Conservation (phyloP, 2,888 invertebrate genomes). For the Ennomos quercinarius region DNA sequence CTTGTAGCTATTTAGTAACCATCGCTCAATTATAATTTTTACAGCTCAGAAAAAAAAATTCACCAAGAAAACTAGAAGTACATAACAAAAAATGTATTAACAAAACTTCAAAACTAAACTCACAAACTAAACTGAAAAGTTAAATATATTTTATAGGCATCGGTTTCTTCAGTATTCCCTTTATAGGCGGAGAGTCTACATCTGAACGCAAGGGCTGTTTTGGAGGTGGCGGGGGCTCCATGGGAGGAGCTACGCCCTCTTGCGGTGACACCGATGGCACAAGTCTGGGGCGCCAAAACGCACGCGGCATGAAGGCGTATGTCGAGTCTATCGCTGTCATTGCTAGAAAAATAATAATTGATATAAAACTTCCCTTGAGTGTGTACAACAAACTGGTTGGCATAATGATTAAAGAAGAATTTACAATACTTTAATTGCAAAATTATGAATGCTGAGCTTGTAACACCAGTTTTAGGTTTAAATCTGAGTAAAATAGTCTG, state of each 20-base stretch:
- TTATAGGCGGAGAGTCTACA: conserved; percentile 53
- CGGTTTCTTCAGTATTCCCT: conserved; percentile 78
- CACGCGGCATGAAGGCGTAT: conserved; percentile 69
- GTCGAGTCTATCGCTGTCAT: conserved; percentile 70
- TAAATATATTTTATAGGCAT: conserved; percentile 81
- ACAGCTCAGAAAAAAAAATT: no score
- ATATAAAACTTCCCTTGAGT: background rate
- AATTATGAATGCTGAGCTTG: no score
- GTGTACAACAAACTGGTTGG: no score
- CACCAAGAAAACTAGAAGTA: no score
- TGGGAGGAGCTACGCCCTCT: conserved; percentile 51
- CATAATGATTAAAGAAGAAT: no score
- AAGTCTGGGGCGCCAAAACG: conserved; percentile 56
- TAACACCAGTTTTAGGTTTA: no score
- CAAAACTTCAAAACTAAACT: no score
- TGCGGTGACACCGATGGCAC: conserved; percentile 45
- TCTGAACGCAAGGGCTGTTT: conserved; percentile 51
- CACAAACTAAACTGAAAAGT: conserved; percentile 6
- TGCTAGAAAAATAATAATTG: conserved; percentile 43
- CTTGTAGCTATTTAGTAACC: no score
- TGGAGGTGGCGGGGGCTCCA: conserved; percentile 59
- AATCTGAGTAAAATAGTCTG: no score
- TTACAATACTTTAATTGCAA: no score
- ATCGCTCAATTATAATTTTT: no score
- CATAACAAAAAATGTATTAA: no score